Base-by-base conservation (phyloP, 2,113 vertebrate species). In the Triplophysa siluroides region DNA sequence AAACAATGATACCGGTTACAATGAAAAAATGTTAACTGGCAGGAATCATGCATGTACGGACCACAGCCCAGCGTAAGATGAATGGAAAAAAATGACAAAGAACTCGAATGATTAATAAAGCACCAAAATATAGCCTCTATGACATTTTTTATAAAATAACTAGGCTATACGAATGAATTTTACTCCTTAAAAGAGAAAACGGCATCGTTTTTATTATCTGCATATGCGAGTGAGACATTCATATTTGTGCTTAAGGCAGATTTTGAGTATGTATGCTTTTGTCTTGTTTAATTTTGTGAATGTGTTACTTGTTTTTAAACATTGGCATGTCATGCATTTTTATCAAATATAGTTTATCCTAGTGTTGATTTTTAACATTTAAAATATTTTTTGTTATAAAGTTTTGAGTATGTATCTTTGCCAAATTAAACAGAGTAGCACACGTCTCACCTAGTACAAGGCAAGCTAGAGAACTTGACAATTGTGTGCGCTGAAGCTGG, bases 381-480 rank as follows among this genome's bases (percentile, higher is more conserved):
- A 33, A 38, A 7, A 38, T 38, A 6, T 6, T 38, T 38, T 7
- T 38, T 0, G 5, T 38, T 7, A 38, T 38, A 38, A 38, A 38
- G 6, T 38, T 45, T 45, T 0, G 26, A 11, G 21, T 18, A 19
- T 71, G 66, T 69, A 12, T 63, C 14, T 56, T 11, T 58, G 58
- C 26, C 56, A 64, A 71, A 38, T 43, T 56, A 69, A 83, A 70
- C 77, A 45, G 21, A 60, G 18, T 8, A 67, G 23, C 63, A 24
- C 68, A 63, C 24, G 66, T 72, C 68, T 79, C 23, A 38, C 24
- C 70, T 58, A 58, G 21, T 19, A 52, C 76, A 61, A 60, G 70
- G 41, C 76, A 61, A 60, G 70, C 63, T 50, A 58, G 24, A 43
- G 68, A 64, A 76, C 52, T 29, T 69, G 52, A 78, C 43, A 74